Base-by-base conservation (phyloP, 2,113 vertebrate genomes). In the Malurus elegans region DNA sequence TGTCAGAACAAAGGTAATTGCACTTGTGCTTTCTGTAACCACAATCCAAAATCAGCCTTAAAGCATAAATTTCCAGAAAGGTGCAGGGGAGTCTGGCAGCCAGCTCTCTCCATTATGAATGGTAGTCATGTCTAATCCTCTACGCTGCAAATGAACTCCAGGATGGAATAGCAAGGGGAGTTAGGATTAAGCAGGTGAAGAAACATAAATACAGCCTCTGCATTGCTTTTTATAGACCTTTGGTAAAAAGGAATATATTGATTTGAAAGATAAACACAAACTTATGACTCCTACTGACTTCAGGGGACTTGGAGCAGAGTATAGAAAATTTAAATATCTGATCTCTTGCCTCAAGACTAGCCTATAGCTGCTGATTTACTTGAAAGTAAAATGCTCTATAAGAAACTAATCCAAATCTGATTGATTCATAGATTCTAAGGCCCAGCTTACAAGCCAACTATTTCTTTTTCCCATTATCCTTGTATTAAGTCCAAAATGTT, bases 361-460 rank as follows among this genome's bases (percentile, higher is more conserved):
- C 47, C 90, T 81, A 58, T 15, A 72, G 72, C 66, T 90, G 54
- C 82, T 92, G 92, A 94, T 84, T 80, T 81, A 62, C 66, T 54
- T 53, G n/a, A 83, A 91, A 31, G 76, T 53, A 85, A 93, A 94
- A 76, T 40, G n/a, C 18, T 69, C 16, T 32, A 20, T 12, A 57
- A 58, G 82, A 60, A 90, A 94, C 9, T 2, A 9, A 82, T 76
- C 57, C 86, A 91, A 48, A 85, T 91, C 72, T 95, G 80, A 89
- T 72, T 92, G 57, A 92, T 95, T 87, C 70, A n/a, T 66, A 90
- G 84, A 90, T 82, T 87, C 70, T 56, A 88, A 93, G n/a, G 34
- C 62, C 66, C 71, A 85, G 70, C 54, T n/a, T 66, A 85, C 28
- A 83, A 70, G 93, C 82, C 71, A 93, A 56, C 36, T 17, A 8